Evolutionary conservation across 2,113 vertebrate genomes (phyloP).

Genomic region (Numida meleagris): DNA sequence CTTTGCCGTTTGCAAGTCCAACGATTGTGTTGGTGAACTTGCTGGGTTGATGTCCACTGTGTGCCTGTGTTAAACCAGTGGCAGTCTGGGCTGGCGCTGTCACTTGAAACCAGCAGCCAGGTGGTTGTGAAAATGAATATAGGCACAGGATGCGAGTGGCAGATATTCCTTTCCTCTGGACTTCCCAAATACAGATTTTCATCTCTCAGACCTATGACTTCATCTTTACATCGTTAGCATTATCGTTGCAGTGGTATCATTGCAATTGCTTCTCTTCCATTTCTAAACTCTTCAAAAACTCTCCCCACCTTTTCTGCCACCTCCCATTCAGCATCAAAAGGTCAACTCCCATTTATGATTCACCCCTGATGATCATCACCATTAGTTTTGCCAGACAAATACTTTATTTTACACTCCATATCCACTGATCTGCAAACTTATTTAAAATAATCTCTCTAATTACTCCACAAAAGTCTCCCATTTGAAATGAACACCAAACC

Average conservation of each 20-base stretch:
- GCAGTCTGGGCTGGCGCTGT: neutral
- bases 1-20: neutral
- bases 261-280: neutral
- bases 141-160: neutral
- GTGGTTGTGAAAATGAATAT: neutral
- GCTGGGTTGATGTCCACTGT: neutral
- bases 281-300: neutral
- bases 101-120: neutral
- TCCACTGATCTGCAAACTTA: neutral
- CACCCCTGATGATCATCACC: neutral
- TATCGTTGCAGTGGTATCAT: neutral
- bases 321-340: neutral
- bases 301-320: neutral
- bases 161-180: neutral
- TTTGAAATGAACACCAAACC: neutral
- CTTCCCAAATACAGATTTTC: neutral
- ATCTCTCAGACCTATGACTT: neutral
- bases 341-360: neutral
- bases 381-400: neutral
- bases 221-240: neutral
- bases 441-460: neutral
- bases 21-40: fast-evolving
- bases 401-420: neutral
- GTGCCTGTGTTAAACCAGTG: neutral
- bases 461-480: neutral